Conservation (phyloP, 2,797 vertebrate species). For the Meda fulgida region DNA sequence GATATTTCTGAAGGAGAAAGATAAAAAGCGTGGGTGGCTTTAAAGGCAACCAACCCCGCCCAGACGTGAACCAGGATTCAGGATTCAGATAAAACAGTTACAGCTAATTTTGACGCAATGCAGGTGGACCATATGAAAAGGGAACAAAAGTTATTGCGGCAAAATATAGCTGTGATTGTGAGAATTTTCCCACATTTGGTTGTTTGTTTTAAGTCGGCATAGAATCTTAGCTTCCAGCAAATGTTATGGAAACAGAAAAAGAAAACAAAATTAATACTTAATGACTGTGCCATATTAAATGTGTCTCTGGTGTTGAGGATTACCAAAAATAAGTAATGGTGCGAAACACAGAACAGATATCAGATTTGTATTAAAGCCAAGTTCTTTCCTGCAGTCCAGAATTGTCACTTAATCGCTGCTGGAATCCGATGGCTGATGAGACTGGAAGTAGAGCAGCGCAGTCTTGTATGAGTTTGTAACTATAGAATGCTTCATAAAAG, state of each 20-base stretch:
- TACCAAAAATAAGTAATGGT: background rate
- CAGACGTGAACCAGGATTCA: no score
- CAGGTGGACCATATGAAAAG: no score
- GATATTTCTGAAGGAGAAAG: no score
- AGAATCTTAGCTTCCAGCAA: conserved; percentile 42
- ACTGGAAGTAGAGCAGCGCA: background rate
- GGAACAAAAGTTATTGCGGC: background rate
- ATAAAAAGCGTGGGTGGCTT: no score
- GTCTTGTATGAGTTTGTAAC: background rate
- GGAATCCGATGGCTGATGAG: background rate
- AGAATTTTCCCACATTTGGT: no score
- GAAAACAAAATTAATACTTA: conserved; percentile 64
- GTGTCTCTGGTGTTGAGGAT: background rate
- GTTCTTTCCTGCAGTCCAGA: background rate
- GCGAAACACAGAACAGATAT: conserved; percentile 70
- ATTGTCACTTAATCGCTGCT: background rate
- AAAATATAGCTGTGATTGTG: no score
- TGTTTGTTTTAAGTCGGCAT: background rate
- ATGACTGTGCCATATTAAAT: conserved; percentile 38
- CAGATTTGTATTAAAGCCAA: conserved; percentile 6
- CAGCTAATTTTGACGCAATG: no score
- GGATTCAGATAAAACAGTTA: no score
- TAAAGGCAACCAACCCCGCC: no score
- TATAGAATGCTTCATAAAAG: background rate
- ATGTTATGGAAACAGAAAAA: conserved; percentile 60